phyloP scores from a whole-genome alignment of 2,113 vertebrate genomes.

The Chaenogobius annularis region DNA sequence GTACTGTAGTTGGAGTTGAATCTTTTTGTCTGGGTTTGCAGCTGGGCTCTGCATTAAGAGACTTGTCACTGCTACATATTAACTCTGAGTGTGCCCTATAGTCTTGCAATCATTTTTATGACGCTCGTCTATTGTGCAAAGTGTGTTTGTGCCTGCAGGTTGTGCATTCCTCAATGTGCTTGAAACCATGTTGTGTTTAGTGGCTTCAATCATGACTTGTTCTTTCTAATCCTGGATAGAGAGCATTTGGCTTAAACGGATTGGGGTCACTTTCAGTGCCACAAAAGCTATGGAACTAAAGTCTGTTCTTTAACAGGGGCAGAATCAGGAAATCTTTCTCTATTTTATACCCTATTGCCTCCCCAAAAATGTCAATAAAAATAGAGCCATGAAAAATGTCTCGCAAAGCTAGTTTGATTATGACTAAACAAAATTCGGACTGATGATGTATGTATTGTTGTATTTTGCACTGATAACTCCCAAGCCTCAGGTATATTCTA shows the following conservation, averaged over 20 bases:
- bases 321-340: not conserved
- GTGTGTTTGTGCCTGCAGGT: not conserved
- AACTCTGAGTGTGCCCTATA: not conserved
- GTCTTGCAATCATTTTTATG: not conserved
- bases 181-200: constrained; percentile 30
- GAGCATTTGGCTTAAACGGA: constrained; percentile 53
- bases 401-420: too few species aligned
- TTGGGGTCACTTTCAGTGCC: constrained; percentile 45
- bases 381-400: too few species aligned
- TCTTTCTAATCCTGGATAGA: constrained; percentile 46
- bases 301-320: not conserved
- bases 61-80: not conserved
- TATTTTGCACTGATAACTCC: too few species aligned
- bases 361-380: too few species aligned
- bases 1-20: too few species aligned
- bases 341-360: not conserved
- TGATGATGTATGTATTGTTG: too few species aligned
- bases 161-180: constrained; percentile 32
- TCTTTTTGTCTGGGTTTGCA: not conserved
- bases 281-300: constrained; percentile 33
- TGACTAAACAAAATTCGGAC: too few species aligned
- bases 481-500: too few species aligned
- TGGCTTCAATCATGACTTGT: constrained; percentile 8
- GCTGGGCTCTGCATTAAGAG: not conserved
- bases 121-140: not conserved